Evolutionary conservation across 1,140 invertebrate species (phyloP).

Genomic region (Tribolium madens): DNA sequence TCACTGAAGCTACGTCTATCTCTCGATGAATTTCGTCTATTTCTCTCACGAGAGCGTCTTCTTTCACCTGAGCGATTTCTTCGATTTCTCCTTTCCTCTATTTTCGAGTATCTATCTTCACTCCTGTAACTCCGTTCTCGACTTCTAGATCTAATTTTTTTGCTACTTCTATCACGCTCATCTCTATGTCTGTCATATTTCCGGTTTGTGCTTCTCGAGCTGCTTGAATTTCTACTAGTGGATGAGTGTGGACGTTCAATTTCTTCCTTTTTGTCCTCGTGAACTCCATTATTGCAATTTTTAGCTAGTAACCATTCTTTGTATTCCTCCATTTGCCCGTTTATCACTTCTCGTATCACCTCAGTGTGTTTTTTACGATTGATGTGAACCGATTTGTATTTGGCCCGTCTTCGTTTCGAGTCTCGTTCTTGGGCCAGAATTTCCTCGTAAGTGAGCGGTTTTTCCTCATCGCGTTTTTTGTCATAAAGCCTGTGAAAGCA

Average conservation of each 20-base stretch:
- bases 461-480: conserved; percentile 47
- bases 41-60: conserved; percentile 2
- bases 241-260: conserved; percentile 44
- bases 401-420: conserved; percentile 72
- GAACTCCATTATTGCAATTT: background rate
- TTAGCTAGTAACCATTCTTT: conserved; percentile 53
- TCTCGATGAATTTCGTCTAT: background rate
- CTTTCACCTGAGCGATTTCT: background rate
- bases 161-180: background rate
- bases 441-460: conserved; percentile 64
- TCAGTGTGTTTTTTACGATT: conserved; percentile 74
- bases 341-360: conserved; percentile 74
- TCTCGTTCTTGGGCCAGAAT: conserved; percentile 72
- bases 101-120: conserved; percentile 1
- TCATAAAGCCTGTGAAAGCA: background rate
- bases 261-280: conserved; percentile 14
- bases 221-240: conserved; percentile 48
- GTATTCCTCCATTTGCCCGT: conserved; percentile 68
- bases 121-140: background rate
- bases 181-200: background rate
- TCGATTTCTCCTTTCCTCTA: background rate
- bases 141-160: background rate
- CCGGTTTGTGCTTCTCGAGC: conserved; percentile 29
- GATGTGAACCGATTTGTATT: conserved; percentile 74
- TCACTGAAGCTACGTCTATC: background rate